Conservation (phyloP, 2,888 invertebrate genomes). For the Laspeyria flexula region DNA sequence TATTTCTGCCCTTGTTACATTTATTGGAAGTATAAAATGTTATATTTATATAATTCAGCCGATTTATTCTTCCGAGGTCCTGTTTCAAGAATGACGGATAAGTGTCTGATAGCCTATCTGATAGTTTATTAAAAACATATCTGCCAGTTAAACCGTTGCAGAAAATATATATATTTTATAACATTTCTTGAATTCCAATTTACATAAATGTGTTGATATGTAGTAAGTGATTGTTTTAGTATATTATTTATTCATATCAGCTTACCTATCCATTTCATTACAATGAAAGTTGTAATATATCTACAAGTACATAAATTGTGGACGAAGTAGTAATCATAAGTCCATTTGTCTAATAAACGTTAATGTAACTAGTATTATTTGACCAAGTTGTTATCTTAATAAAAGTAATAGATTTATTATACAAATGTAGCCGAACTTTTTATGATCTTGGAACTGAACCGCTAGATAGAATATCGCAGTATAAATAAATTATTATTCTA, state of each 20-base stretch:
- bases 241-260: background rate
- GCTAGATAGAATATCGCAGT: slow-evolving; percentile 39
- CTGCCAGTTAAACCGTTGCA: no score
- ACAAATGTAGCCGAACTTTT: slow-evolving; percentile 19
- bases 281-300: slow-evolving; percentile 3
- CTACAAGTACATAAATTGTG: slow-evolving; percentile 2
- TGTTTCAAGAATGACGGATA: no score
- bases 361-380: slow-evolving; percentile 15
- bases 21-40: no score
- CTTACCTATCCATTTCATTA: slow-evolving; percentile 13
- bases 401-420: slow-evolving; percentile 2
- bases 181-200: no score
- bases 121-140: no score
- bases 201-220: no score
- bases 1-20: no score
- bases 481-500: slow-evolving; percentile 45
- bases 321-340: slow-evolving; percentile 4
- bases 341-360: slow-evolving; percentile 11
- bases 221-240: background rate
- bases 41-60: no score
- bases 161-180: no score
- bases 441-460: slow-evolving; percentile 25
- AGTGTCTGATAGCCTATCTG: no score
- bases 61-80: no score
- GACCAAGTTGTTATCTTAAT: slow-evolving; percentile 29